A percentile compares a stretch with the other conserved stretches of the same genome.
These are phyloP conservation scores for Psylliodes chrysocephalus DNA, from an alignment of 2,888 invertebrate species.

Conservation along the genomic window DNA sequence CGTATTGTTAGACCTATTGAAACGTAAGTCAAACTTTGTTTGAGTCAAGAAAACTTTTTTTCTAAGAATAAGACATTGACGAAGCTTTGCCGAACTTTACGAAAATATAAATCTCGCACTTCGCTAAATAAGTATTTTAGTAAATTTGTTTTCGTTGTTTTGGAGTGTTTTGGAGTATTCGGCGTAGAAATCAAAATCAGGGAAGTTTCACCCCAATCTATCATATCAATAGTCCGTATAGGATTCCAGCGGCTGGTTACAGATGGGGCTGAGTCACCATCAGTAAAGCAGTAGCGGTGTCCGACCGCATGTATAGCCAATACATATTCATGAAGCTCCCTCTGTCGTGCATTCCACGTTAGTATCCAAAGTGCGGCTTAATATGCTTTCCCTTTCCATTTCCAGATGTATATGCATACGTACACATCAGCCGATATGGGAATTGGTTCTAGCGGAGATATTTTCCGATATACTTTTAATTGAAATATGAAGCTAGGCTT, in stretches of 20 bases:
- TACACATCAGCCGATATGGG: constrained; percentile 21
- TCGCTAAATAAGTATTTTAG: constrained; percentile 29
- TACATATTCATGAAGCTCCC: constrained; percentile 64
- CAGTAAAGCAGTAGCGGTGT: constrained; percentile 21
- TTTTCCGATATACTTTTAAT: constrained; percentile 30
- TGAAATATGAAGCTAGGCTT: constrained; percentile 10
- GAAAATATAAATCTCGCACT: constrained; percentile 1
- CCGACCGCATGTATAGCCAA: constrained; percentile 59
- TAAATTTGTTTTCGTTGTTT: constrained; percentile 35
- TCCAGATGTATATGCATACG: constrained; percentile 30
- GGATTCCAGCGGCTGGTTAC: constrained; percentile 52
- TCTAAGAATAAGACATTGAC: no score
- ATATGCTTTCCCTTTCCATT: constrained; percentile 60
- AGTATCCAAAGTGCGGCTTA: constrained; percentile 41
- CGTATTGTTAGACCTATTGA: no score
- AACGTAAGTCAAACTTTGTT: no score
- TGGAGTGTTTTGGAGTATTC: no score
- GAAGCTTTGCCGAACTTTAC: no score
- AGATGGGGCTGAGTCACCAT: constrained; percentile 62
- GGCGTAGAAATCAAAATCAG: constrained; percentile 42
- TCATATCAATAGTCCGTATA: constrained; percentile 62
- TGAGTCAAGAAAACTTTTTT: no score
- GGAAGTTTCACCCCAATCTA: constrained; percentile 60
- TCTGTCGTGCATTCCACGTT: constrained; percentile 43
- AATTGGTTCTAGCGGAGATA: constrained; percentile 23